These are phyloP conservation scores for Hycleus cichorii DNA, from an alignment of 1,140 invertebrate genomes.

Conservation along the genomic window DNA sequence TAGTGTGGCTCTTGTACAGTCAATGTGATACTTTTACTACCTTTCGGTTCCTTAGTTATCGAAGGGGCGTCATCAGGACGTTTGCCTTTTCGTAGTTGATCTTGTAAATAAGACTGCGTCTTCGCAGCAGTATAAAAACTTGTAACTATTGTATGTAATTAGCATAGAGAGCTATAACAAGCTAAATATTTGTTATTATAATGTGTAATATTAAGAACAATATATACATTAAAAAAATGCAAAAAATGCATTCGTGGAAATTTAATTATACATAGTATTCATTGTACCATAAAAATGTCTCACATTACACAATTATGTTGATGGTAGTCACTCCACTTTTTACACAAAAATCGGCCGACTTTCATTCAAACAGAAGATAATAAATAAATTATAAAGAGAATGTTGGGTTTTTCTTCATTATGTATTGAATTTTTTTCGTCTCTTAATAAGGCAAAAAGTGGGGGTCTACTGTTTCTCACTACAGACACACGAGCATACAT, in stretches of 20 bases:
- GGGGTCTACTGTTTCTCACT: no score
- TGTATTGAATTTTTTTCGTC: no score
- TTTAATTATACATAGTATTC: slow-evolving; percentile 19
- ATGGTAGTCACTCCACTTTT: no score
- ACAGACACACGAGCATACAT: no score
- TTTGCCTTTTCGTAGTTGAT: slow-evolving; percentile 8
- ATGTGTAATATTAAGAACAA: slow-evolving; percentile 27
- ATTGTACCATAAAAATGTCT: slow-evolving; percentile 20
- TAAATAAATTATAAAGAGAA: no score
- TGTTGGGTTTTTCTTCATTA: no score
- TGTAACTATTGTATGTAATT: slow-evolving; percentile 43
- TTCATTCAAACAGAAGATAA: no score
- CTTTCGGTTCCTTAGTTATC: slow-evolving; percentile 37
- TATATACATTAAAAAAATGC: slow-evolving; percentile 21
- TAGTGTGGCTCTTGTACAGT: slow-evolving; percentile 38
- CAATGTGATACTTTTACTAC: slow-evolving; percentile 37
- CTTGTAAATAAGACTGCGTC: slow-evolving; percentile 28
- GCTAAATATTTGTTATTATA: slow-evolving; percentile 39
- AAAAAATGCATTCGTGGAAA: slow-evolving; percentile 20
- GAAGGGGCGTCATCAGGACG: slow-evolving; percentile 3
- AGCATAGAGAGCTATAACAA: slow-evolving; percentile 31
- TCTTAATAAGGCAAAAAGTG: no score
- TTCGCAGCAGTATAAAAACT: slow-evolving; percentile 37
- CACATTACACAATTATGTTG: no score
- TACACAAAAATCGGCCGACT: no score